These are phyloP conservation scores for Habrosyne pyritoides DNA, from an alignment of 2,888 invertebrate species.

Conservation along the genomic window DNA sequence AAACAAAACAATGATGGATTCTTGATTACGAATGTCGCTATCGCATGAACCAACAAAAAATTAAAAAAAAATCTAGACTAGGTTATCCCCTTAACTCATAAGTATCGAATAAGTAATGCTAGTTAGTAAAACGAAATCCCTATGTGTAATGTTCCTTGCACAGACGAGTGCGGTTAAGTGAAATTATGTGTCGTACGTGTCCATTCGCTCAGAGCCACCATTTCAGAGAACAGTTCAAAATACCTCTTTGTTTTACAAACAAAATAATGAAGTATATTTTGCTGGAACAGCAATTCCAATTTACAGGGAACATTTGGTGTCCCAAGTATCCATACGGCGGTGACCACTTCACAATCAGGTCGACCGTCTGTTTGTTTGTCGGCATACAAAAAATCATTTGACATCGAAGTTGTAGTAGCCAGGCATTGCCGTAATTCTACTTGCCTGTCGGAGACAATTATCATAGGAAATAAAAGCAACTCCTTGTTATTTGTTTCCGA, in stretches of 20 bases:
- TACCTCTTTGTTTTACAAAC: background rate
- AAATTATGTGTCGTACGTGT: constrained; percentile 52
- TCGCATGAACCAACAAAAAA: too few relatives aligned
- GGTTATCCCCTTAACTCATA: background rate
- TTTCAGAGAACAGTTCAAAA: constrained; percentile 2
- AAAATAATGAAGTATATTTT: background rate
- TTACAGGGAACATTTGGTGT: too few relatives aligned
- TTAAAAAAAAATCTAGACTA: background rate
- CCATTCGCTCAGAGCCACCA: constrained; percentile 16
- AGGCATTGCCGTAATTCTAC: background rate
- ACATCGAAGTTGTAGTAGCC: too few relatives aligned
- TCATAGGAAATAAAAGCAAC: background rate
- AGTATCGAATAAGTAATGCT: constrained; percentile 21
- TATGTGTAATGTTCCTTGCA: constrained; percentile 23
- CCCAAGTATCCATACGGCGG: too few relatives aligned
- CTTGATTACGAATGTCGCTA: too few relatives aligned
- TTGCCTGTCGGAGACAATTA: background rate
- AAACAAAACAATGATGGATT: too few relatives aligned
- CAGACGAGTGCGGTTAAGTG: constrained; percentile 45
- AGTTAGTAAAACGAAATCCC: constrained; percentile 28
- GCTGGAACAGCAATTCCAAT: too few relatives aligned
- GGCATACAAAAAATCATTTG: too few relatives aligned
- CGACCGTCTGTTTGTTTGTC: too few relatives aligned
- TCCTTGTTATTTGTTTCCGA: constrained; percentile 1
- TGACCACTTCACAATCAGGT: too few relatives aligned